phyloP scores from a whole-genome alignment of 2,113 vertebrate species.

The Cygnus buccinator region DNA sequence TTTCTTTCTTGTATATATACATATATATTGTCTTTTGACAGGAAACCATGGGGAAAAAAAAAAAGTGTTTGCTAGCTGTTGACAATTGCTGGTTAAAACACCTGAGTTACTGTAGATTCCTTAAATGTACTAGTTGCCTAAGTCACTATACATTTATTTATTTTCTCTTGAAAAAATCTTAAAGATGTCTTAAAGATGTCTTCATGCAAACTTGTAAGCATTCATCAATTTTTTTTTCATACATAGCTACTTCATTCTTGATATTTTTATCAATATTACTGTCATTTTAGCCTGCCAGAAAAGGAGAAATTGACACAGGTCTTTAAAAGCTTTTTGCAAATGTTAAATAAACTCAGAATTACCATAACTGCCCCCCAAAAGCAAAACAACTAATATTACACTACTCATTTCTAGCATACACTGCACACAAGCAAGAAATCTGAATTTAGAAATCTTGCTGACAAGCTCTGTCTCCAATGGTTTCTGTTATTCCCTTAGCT shows the following conservation, averaged over 20 bases:
- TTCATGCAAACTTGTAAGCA: not conserved
- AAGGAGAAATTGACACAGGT: not conserved
- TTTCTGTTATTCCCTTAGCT: not conserved
- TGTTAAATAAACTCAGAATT: not conserved
- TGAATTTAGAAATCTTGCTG: not conserved
- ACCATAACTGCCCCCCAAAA: not conserved
- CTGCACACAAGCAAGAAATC: not conserved
- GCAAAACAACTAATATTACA: not conserved
- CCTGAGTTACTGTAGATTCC: not conserved
- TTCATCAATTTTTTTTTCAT: not conserved
- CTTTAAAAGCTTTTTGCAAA: not conserved
- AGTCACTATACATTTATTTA: not conserved
- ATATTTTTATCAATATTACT: not conserved
- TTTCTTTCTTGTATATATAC: not conserved
- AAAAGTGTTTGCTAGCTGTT: not conserved
- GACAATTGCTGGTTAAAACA: not conserved
- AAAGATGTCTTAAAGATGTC: not conserved
- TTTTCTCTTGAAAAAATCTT: not conserved
- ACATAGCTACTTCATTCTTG: not conserved
- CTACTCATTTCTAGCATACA: not conserved
- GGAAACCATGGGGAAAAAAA: not conserved
- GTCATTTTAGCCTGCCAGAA: not conserved
- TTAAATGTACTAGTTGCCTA: not conserved
- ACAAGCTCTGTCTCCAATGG: not conserved
- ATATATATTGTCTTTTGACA: not conserved